Evolutionary conservation across 2,113 vertebrate genomes (phyloP).

Genomic region (Laticauda colubrina): DNA sequence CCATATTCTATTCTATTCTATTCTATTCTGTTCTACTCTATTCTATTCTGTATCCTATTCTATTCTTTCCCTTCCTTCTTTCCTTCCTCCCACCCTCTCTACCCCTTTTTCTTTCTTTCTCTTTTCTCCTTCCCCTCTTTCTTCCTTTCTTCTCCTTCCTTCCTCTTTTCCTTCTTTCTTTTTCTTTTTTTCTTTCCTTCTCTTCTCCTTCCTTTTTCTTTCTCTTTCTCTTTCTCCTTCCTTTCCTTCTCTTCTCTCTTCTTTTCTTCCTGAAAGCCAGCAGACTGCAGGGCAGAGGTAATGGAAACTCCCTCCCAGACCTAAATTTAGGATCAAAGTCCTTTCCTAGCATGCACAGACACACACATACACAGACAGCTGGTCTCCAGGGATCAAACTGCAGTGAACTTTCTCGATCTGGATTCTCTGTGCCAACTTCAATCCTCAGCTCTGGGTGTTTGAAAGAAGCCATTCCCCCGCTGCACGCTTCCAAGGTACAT

Average conservation of each 20-base stretch:
- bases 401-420: conserved; percentile 73
- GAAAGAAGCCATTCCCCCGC: conserved; percentile 69
- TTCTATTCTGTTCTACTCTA: too few relatives aligned
- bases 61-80: too few relatives aligned
- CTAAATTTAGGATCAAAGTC: conserved; percentile 76
- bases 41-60: too few relatives aligned
- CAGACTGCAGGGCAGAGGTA: conserved; percentile 59
- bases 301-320: conserved; percentile 66
- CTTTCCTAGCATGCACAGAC: conserved; percentile 63
- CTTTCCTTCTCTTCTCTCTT: too few relatives aligned
- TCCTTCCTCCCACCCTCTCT: too few relatives aligned
- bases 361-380: conserved; percentile 35
- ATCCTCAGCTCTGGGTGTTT: conserved; percentile 65
- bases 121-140: too few relatives aligned
- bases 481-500: conserved; percentile 65
- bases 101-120: too few relatives aligned
- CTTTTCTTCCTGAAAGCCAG: conserved; percentile 43
- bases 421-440: conserved; percentile 74
- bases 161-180: accelerated
- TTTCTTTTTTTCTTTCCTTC: accelerated
- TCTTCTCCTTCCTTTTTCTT: too few relatives aligned
- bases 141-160: accelerated
- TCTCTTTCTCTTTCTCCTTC: too few relatives aligned
- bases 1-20: too few relatives aligned
- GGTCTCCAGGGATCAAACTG: conserved; percentile 68